These are phyloP conservation scores for Himalopsyche tibetana DNA, from an alignment of 2,888 invertebrate species.

Conservation along the genomic window DNA sequence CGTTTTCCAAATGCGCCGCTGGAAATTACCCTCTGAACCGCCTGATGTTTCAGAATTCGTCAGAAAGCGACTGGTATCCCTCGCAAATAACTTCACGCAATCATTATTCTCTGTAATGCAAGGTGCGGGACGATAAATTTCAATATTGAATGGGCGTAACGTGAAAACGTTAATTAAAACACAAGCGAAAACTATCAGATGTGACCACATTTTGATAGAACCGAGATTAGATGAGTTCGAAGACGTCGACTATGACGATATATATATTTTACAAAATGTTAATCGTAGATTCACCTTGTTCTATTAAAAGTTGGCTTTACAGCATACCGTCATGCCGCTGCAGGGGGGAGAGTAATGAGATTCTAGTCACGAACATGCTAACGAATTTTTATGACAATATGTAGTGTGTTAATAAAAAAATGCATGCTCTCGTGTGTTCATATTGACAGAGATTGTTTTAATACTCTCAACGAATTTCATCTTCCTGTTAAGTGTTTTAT, in stretches of 20 bases:
- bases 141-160: background rate
- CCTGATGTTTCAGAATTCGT: background rate
- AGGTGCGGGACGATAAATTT: background rate
- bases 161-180: background rate
- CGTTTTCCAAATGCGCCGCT: background rate
- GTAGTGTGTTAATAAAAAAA: background rate
- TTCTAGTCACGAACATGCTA: constrained; percentile 27
- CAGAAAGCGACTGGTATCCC: constrained; percentile 9
- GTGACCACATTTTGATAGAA: constrained; percentile 1
- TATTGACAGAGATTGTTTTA: no score
- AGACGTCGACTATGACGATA: background rate
- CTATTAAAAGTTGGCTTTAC: constrained; percentile 11
- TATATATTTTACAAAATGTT: constrained; percentile 5
- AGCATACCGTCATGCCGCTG: background rate
- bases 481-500: no score
- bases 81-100: background rate
- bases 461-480: no score
- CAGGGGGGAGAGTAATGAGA: background rate
- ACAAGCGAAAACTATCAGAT: background rate
- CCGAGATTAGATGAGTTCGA: background rate
- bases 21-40: background rate
- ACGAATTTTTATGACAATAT: constrained; percentile 13
- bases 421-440: background rate
- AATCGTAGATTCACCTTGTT: constrained; percentile 34
- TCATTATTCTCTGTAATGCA: background rate